Percentiles rank a stretch among this genome's conserved stretches.
phyloP scores from a whole-genome alignment of 2,797 vertebrate genomes.

The Anas capensis region DNA sequence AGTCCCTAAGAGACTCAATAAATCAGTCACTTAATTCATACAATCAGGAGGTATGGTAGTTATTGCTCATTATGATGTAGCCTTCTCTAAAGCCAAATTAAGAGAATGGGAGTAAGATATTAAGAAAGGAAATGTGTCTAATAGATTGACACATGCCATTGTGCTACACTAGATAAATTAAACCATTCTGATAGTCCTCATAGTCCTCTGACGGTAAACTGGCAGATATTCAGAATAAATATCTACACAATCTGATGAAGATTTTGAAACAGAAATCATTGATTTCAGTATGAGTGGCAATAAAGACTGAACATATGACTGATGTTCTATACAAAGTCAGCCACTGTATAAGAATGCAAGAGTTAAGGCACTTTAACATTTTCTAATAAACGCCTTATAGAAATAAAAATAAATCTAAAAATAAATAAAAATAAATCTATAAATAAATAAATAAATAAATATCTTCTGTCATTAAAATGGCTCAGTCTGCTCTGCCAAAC shows the following conservation, averaged over 20 bases:
- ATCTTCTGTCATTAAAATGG: not conserved
- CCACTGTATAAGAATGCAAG: slow-evolving; percentile 17
- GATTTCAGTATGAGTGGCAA: slow-evolving; percentile 67
- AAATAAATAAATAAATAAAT: not conserved
- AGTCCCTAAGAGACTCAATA: not conserved
- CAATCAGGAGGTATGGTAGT: not conserved
- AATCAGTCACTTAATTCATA: slow-evolving; percentile 3
- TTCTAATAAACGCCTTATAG: not conserved
- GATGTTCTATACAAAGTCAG: slow-evolving; percentile 61
- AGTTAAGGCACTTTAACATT: slow-evolving; percentile 57
- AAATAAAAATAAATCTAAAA: not conserved
- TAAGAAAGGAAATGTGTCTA: slow-evolving; percentile 24
- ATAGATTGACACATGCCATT: slow-evolving; percentile 46
- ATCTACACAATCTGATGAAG: slow-evolving; percentile 72
- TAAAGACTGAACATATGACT: slow-evolving; percentile 71
- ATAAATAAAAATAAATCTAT: not conserved
- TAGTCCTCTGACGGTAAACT: slow-evolving; percentile 70
- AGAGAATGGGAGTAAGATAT: slow-evolving; percentile 26
- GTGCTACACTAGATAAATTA: slow-evolving; percentile 20
- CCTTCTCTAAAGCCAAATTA: slow-evolving; percentile 64
- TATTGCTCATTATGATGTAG: slow-evolving; percentile 22
- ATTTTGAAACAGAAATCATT: slow-evolving; percentile 76
- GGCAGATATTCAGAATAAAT: slow-evolving; percentile 69
- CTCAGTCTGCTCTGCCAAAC: not conserved
- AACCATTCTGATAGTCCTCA: slow-evolving; percentile 62